These are phyloP conservation scores for Phenganax stokvisi DNA, from an alignment of 92 coral and sea anemone genomes.

Conservation along the genomic window DNA sequence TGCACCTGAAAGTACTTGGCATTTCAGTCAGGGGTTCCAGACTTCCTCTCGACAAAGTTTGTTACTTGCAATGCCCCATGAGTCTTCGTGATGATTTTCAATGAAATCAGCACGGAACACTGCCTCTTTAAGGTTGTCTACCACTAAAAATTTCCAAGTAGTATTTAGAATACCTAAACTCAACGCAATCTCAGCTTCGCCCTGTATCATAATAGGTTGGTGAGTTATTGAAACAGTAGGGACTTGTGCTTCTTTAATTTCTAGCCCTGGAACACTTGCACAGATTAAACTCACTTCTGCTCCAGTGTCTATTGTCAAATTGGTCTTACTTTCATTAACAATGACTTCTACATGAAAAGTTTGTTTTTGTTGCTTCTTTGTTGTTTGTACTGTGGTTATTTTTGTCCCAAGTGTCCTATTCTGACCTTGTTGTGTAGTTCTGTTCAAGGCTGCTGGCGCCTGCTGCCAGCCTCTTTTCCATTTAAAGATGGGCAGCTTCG, in stretches of 20 bases:
- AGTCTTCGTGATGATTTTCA: conserved; percentile 47
- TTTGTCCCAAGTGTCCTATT: background rate
- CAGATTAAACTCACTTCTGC: conserved; percentile 46
- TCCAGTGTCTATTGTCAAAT: conserved; percentile 40
- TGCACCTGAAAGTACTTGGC: background rate
- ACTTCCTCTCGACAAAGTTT: conserved; percentile 44
- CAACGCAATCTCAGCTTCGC: conserved; percentile 42
- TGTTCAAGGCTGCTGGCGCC: conserved; percentile 48
- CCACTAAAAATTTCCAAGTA: conserved; percentile 49
- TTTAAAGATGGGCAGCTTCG: conserved; percentile 51
- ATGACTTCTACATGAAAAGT: conserved; percentile 36
- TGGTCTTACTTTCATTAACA: conserved; percentile 28
- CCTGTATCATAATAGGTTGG: conserved; percentile 42
- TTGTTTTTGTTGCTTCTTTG: conserved; percentile 9
- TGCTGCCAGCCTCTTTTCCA: conserved; percentile 52
- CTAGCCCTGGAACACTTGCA: conserved; percentile 40
- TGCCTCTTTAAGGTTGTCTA: conserved; percentile 40
- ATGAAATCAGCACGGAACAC: conserved; percentile 53
- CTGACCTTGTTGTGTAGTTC: conserved; percentile 26
- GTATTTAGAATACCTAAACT: conserved; percentile 31
- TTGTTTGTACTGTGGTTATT: conserved; percentile 40
- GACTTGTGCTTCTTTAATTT: conserved; percentile 13
- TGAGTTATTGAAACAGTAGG: conserved; percentile 33
- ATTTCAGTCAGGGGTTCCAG: conserved; percentile 33
- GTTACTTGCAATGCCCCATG: conserved; percentile 46